These are phyloP conservation scores for Erebia epiphron DNA, from an alignment of 2,888 invertebrate species.

Conservation along the genomic window DNA sequence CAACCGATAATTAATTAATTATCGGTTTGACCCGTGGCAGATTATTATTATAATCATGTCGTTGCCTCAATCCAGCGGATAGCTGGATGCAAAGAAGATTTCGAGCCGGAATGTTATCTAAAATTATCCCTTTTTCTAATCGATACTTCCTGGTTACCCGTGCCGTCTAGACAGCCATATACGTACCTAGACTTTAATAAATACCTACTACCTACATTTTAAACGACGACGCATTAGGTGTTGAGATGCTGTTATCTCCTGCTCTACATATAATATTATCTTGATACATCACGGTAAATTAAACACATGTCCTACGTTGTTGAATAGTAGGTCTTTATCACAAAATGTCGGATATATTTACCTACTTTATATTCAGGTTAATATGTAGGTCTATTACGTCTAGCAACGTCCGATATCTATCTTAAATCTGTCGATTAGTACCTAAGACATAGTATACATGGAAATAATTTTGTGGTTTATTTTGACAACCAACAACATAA, in stretches of 20 bases:
- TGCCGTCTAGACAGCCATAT: constrained; percentile 65
- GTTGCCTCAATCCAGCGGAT: not conserved
- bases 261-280: constrained; percentile 20
- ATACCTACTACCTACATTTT: constrained; percentile 17
- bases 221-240: constrained; percentile 25
- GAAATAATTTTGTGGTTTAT: too few relatives aligned
- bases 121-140: constrained; percentile 62
- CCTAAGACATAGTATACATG: too few relatives aligned
- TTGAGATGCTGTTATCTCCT: constrained; percentile 21
- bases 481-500: too few relatives aligned
- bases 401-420: too few relatives aligned
- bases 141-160: constrained; percentile 59
- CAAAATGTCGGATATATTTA: not conserved
- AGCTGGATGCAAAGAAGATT: not conserved
- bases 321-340: constrained; percentile 2
- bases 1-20: too few relatives aligned
- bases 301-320: constrained; percentile 5
- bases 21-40: not conserved
- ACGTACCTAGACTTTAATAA: constrained; percentile 42
- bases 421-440: too few relatives aligned
- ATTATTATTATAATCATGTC: not conserved
- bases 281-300: constrained; percentile 16
- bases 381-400: too few relatives aligned
- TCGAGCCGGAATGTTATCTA: constrained; percentile 46
- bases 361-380: not conserved